Evolutionary conservation across 2,113 vertebrate genomes (phyloP).

Genomic region (Melanerpes aurifrons): DNA sequence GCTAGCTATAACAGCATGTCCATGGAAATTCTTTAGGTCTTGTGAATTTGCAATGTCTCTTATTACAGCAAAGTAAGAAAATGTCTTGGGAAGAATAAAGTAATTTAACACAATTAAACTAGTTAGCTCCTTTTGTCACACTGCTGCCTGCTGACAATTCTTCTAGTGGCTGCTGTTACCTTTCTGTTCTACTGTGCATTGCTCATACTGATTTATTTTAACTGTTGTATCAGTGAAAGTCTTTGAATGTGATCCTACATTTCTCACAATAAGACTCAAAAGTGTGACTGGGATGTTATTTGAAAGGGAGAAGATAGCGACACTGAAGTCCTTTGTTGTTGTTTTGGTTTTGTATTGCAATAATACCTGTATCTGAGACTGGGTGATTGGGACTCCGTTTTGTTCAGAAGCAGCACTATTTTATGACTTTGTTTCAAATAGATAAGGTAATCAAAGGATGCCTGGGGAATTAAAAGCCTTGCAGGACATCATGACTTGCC

Average conservation of each 20-base stretch:
- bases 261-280: background rate
- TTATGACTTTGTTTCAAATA: constrained; percentile 15
- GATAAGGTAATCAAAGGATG: constrained; percentile 30
- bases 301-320: background rate
- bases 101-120: background rate
- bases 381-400: background rate
- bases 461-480: constrained; percentile 9
- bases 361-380: background rate
- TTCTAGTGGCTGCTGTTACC: background rate
- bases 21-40: background rate
- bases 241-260: background rate
- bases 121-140: background rate
- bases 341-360: background rate
- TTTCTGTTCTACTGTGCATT: background rate
- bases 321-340: background rate
- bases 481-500: constrained; percentile 1
- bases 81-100: background rate
- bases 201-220: background rate
- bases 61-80: background rate
- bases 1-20: background rate
- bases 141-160: background rate
- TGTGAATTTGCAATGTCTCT: background rate
- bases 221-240: background rate
- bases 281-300: background rate
- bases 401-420: background rate